Conservation (phyloP, 2,797 vertebrate species). For the Leptodactylus fallax region DNA sequence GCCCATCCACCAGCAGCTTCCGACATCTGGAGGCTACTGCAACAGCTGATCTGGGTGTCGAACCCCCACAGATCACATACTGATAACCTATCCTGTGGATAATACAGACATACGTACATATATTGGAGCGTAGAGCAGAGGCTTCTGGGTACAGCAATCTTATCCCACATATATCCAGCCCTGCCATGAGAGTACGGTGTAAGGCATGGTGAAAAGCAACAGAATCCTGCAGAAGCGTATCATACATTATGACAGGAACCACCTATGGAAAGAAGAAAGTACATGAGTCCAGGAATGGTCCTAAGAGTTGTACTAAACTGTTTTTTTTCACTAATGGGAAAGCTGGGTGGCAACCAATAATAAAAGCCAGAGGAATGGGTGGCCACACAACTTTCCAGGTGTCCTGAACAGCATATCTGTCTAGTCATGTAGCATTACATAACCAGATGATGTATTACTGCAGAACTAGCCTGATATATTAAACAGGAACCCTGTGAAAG, state of each 20-base stretch:
- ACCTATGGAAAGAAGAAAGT: constrained; percentile 69
- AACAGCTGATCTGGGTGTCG: too few relatives aligned
- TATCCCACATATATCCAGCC: constrained; percentile 77
- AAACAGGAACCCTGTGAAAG: too few relatives aligned
- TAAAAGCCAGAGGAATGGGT: background rate
- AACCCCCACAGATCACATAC: too few relatives aligned
- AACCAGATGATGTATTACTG: too few relatives aligned
- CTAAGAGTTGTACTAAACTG: background rate
- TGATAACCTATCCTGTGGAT: too few relatives aligned
- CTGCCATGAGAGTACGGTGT: constrained; percentile 71
- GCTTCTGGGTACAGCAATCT: constrained; percentile 73
- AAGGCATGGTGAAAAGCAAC: constrained; percentile 72
- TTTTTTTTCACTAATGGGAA: background rate
- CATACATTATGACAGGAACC: constrained; percentile 71
- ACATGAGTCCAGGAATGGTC: background rate
- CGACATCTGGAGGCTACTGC: too few relatives aligned
- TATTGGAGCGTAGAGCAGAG: constrained; percentile 66
- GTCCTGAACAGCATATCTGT: background rate
- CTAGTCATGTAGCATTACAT: too few relatives aligned
- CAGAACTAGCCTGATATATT: too few relatives aligned
- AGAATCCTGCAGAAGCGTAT: constrained; percentile 70
- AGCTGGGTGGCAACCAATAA: background rate
- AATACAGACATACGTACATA: constrained; percentile 68
- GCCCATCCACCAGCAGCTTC: too few relatives aligned
- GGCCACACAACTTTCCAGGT: background rate